Evolutionary conservation across 2,113 vertebrate genomes (phyloP).

Genomic region (Etheostoma cragini): DNA sequence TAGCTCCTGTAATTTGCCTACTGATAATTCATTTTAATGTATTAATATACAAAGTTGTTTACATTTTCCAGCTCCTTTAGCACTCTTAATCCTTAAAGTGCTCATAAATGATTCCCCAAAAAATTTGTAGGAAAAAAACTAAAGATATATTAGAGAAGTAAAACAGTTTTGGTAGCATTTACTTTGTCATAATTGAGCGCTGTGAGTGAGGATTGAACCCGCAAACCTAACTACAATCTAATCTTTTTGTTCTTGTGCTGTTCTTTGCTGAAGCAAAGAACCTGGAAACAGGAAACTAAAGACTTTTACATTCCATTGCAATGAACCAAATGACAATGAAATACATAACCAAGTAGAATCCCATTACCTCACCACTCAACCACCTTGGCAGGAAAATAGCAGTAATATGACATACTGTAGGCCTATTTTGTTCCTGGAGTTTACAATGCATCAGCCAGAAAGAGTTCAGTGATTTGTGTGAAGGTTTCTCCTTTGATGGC

Average conservation of each 20-base stretch:
- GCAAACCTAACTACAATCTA: neutral
- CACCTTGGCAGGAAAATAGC: constrained; percentile 30
- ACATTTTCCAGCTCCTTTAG: neutral
- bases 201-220: constrained; percentile 5
- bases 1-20: neutral
- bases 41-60: neutral
- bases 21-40: neutral
- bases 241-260: constrained; percentile 17
- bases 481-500: constrained; percentile 9
- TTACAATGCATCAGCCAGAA: constrained; percentile 8
- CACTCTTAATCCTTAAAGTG: neutral
- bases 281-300: constrained; percentile 4
- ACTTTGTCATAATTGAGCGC: neutral
- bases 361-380: constrained; percentile 49
- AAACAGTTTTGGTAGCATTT: too few relatives aligned
- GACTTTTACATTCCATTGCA: constrained; percentile 40
- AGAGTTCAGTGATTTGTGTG: neutral
- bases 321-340: constrained; percentile 39
- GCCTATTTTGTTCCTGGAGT: constrained; percentile 16
- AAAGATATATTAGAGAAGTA: too few relatives aligned
- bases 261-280: neutral
- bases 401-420: neutral
- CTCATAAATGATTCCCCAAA: neutral
- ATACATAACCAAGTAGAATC: constrained; percentile 28
- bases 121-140: neutral